Percentiles rank a stretch among this genome's conserved stretches.
Conservation (phyloP, 1,140 invertebrate genomes). For the Eufriesea mexicana region DNA sequence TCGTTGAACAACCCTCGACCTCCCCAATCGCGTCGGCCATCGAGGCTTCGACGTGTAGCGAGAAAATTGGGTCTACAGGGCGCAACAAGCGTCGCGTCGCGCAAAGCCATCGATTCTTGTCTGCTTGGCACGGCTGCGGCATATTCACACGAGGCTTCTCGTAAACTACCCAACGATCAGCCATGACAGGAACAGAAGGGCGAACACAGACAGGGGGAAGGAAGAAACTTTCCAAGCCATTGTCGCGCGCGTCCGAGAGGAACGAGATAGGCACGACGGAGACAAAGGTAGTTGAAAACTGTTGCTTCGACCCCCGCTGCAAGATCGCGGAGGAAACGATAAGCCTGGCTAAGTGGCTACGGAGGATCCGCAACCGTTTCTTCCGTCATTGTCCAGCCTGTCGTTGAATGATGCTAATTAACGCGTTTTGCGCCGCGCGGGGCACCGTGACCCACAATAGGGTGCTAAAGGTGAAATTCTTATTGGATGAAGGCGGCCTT, state of each 20-base stretch:
- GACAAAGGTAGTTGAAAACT: slow-evolving; percentile 3
- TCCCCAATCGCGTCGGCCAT: not conserved
- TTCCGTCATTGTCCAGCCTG: not conserved
- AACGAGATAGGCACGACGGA: not conserved
- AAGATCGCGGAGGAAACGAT: not conserved
- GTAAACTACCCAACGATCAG: not conserved
- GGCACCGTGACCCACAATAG: no score
- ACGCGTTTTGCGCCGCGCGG: no score
- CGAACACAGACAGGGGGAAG: not conserved
- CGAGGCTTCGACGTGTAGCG: not conserved
- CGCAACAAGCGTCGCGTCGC: slow-evolving; percentile 3
- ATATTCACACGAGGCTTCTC: not conserved
- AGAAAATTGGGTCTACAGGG: not conserved
- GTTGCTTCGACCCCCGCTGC: not conserved
- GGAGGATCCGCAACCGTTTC: no score
- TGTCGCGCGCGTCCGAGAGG: not conserved
- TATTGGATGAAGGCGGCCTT: no score
- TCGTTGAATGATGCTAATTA: not conserved
- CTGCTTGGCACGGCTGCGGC: not conserved
- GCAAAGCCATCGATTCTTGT: not conserved
- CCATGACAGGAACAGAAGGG: not conserved
- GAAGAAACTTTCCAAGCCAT: not conserved
- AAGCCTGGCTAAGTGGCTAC: no score
- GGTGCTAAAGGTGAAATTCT: no score
- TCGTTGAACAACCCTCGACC: not conserved